Base-by-base conservation (phyloP, 2,888 invertebrate genomes). In the Venustoraphidia nigricollis region DNA sequence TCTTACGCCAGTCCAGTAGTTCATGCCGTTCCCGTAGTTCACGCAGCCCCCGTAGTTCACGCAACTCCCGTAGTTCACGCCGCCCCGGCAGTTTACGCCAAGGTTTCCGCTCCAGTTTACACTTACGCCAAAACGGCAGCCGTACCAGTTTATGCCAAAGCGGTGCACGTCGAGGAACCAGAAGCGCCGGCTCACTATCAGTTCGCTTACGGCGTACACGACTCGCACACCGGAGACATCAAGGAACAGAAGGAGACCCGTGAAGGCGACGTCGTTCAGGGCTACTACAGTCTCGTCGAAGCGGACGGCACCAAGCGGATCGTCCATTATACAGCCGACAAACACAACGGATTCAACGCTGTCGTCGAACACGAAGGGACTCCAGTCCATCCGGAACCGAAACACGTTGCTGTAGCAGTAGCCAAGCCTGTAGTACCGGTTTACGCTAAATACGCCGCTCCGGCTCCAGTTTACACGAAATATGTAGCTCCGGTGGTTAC, bases 191-290 rank as follows among this genome's bases (percentile, higher is more conserved):
- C 71, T 49, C 67, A 63, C 54, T 72, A 72, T 58, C 69, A 70
- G 46, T 72, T 70, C 55, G 69, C 71, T 55, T 72, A 72, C 57
- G 64, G 70, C 40, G 72, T 72, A 39, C 68, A 66, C 52, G 72
- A 72, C 51, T 70, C 70, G 11, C 68, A 70, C 61, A 72, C 72
- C 1, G 72, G 72, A 44, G 72, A 72, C 55, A 68, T 71, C 52
- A 72, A 72, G 56, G 66, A 69, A n/a, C 71, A 72, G 56, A 72
- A 71, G 71, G 72, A 72, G 53, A 68, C 65, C 55, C 62, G 72
- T 44, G 70, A 71, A 47, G 72, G 71, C 52, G 72, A 72, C 56
- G 62, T 65, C 39, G 72, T 72, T 36, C 69, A 66, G 66, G 72
- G 72, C 8, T 64, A 66, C 46, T 66, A 66, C 41, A 64, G 65